Base-by-base conservation (phyloP, 2,797 vertebrate species). In the Pseudochirops cupreus region DNA sequence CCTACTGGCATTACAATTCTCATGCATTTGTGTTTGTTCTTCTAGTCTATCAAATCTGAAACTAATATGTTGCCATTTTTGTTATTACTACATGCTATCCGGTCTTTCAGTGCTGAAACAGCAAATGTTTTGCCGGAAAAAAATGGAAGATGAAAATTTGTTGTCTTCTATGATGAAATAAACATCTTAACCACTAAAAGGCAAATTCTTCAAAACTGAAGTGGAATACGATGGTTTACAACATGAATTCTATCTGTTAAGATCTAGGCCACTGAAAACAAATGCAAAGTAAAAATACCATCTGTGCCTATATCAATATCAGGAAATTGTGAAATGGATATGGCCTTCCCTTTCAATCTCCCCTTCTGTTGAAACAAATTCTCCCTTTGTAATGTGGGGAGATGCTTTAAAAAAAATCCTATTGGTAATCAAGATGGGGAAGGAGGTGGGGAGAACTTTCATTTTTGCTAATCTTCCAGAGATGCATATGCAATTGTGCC, bases 181-280 rank as follows among this genome's bases (percentile, higher is more conserved):
- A 1, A 62, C 39, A 87, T 33, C 33, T 46, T 95, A 58, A 91
- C 7, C 12, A 11, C 26, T 53, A 29, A 54, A 90, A 92, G 21
- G 55, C 31, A 94, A 55, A 92, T 93, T 96, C 91, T 92, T 55
- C 18, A 39, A 28, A 62, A 92, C 12, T 18, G 50, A 89, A 59
- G 3, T 56, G 89, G 58, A 90, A 82, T 14, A 52, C 3, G 5
- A 87, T 16, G 57, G n/a, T 26, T 90, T 54, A 39, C 54, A 31
- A 92, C 91, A 96, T 87, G 6, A 56, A 90, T 16, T 91, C 50
- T 18, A 24, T 46, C 24, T 55, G 18, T 21, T 52, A 74, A 94
- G 74, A 92, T 95, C 39, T 24, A 91, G 91, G 92, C 21, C 55
- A 52, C 18, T 56, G 18, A 67, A 57, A 56, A 92, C 56, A 62